phyloP scores from a whole-genome alignment of 2,797 vertebrate genomes.

The Eulemur albifrons region DNA sequence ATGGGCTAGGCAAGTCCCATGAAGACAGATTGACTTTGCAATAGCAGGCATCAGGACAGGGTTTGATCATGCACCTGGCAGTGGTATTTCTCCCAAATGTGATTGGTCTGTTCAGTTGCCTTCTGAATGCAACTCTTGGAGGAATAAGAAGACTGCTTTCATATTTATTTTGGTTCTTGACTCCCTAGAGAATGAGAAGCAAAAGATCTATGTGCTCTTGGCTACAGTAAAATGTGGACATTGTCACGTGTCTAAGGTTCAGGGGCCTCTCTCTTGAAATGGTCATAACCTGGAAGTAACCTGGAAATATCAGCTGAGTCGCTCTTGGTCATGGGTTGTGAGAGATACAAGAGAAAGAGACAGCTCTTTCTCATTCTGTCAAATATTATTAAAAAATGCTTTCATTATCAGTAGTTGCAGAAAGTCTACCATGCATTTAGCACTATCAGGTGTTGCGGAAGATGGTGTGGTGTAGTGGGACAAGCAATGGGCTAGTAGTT shows the following conservation, averaged over 20 bases:
- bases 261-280: background rate
- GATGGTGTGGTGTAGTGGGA: background rate
- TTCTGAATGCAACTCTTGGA: background rate
- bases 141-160: background rate
- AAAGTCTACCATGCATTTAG: background rate
- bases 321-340: background rate
- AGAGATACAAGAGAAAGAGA: background rate
- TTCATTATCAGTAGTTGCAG: background rate
- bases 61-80: background rate
- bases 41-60: background rate
- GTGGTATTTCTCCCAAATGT: background rate
- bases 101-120: background rate
- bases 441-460: background rate
- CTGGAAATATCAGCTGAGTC: background rate
- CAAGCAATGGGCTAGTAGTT: background rate
- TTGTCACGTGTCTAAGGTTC: background rate
- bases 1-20: background rate
- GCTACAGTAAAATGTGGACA: background rate
- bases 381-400: background rate
- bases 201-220: background rate
- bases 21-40: background rate
- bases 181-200: background rate
- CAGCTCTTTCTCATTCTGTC: background rate
- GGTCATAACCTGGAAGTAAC: background rate
- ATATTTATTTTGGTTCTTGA: background rate